A percentile compares a stretch with the other conserved stretches of the same genome.
Evolutionary conservation across 2,888 invertebrate genomes (phyloP).

Genomic region (Scaptomyza reducta): DNA sequence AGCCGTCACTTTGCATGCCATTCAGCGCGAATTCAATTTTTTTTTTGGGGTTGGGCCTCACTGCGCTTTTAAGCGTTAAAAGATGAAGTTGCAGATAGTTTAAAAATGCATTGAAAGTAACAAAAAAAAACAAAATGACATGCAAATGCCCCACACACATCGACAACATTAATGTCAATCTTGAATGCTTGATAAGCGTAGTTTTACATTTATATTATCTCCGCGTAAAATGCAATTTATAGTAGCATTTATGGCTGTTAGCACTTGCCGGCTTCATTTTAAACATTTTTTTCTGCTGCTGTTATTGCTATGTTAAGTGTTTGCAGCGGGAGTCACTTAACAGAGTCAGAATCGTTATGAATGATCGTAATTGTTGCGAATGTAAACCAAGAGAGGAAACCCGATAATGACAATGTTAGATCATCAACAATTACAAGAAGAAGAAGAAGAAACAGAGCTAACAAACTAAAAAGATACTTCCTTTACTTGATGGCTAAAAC

Average conservation of each 20-base stretch:
- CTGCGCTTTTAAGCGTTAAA: conserved; percentile 29
- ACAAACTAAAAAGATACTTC: conserved; percentile 22
- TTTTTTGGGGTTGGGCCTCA: conserved; percentile 28
- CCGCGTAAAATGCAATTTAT: not conserved
- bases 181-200: not conserved
- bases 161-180: conserved; percentile 18
- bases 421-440: conserved; percentile 22
- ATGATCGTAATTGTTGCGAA: conserved; percentile 3
- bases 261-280: not conserved
- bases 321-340: not conserved
- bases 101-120: conserved; percentile 47
- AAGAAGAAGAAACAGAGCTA: not conserved
- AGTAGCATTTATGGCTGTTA: not conserved
- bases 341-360: not conserved
- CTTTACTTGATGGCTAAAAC: conserved; percentile 34
- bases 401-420: too few relatives aligned
- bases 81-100: conserved; percentile 43
- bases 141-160: conserved; percentile 32
- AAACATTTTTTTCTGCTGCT: not conserved
- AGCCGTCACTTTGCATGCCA: conserved; percentile 46
- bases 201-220: conserved; percentile 1
- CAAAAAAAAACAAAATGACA: too few relatives aligned
- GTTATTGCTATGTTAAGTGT: not conserved
- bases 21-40: conserved; percentile 28
- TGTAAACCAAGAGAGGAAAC: too few relatives aligned